Conservation (phyloP, 2,797 vertebrate genomes). For the Gadopsis bispinosus region DNA sequence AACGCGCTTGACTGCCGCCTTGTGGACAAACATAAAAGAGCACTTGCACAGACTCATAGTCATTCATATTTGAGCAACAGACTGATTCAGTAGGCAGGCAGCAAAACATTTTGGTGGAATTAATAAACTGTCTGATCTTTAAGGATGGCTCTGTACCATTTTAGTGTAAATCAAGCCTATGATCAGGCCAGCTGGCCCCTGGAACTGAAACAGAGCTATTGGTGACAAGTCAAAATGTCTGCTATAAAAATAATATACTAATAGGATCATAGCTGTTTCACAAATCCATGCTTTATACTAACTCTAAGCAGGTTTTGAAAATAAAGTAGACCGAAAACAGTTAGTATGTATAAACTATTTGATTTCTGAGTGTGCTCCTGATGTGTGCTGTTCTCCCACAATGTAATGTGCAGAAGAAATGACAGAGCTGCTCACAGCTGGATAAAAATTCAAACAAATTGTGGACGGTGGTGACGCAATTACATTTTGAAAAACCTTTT, state of each 20-base stretch:
- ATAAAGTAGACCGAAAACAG: neutral
- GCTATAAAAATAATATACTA: neutral
- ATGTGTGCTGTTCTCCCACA: neutral
- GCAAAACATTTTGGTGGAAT: neutral
- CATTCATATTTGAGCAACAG: neutral
- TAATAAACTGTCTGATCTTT: neutral
- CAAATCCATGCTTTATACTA: neutral
- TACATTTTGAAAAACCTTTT: neutral
- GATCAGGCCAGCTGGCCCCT: neutral
- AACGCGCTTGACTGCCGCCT: constrained; percentile 64
- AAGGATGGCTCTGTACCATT: neutral
- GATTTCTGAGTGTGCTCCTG: neutral
- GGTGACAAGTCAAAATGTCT: neutral
- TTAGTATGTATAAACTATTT: no score
- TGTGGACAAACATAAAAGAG: constrained; percentile 57
- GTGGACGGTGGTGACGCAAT: neutral
- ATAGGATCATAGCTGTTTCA: neutral
- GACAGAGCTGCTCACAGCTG: neutral
- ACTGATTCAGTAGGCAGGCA: neutral
- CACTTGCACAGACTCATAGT: constrained; percentile 10
- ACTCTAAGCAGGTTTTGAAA: neutral
- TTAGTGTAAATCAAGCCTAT: neutral
- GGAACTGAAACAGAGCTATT: neutral
- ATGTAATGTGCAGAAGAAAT: neutral
- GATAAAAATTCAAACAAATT: neutral